Base-by-base conservation (phyloP, 2,888 invertebrate genomes). In the Meiosimyza decipiens region DNA sequence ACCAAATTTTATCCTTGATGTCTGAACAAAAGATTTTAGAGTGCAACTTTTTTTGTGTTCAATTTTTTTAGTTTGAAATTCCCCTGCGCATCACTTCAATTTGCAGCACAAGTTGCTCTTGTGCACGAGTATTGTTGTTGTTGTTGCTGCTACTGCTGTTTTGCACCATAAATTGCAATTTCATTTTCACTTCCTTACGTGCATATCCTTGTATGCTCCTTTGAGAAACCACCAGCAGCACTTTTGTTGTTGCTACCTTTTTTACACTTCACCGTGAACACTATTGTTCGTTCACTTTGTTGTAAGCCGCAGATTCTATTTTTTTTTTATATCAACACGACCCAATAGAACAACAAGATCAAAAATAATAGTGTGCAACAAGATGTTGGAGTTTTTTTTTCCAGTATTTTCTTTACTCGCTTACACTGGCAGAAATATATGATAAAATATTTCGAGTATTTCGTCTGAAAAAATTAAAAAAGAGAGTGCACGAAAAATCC, bases 111-210 rank as follows among this genome's bases (percentile, higher is more conserved):
- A n/a, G 16, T 16, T n/a, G 49, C 11, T 55, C 9, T 15, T 16
- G 6, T 22, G 28, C 28, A 57, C 13, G 18, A 57, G 28, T 57
- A 22, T 28, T 28, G 22, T 57, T 28, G 40, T 57, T 57, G 57
- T 15, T 59, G 16, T 40, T 57, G 49, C 57, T 18, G 57, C 15
- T 11, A 12, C 51, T 13, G 28, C 2, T 55, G 9, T 22, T 13
- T 40, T 16, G 11, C 22, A 7, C n/a, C 72, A 72, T 68, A 69
- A 73, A 73, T 69, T 69, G 73, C 64, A 73, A 72, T 68, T 72
- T 60, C 68, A 40, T 54, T 67, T 60, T 33, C 47, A 67, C 66
- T n/a, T 55, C 16, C 62, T 59, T 52, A 18, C 22, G 16, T 52
- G 33, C 54, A 67, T 60, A 28, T 55, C 16, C 62, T 59, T 52